Evolutionary conservation across 2,888 invertebrate species (phyloP), one percentile per base, ranked within the genome.

Genomic region (Polydrusus tereticollis): DNA sequence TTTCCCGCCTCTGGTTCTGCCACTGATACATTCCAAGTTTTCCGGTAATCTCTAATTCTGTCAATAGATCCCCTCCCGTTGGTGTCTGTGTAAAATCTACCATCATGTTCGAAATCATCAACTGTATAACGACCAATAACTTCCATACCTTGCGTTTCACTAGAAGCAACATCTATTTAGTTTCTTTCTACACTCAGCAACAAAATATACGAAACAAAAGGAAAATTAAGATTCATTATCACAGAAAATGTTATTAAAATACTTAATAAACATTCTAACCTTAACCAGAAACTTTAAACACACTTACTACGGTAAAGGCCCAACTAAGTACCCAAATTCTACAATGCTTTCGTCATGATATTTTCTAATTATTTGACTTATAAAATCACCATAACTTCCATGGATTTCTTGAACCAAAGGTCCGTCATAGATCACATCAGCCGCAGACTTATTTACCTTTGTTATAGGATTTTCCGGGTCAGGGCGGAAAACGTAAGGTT

Each of bases 1-100:
- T 99, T 99, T 0, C 92, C 94, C 0, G 96, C 87, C 0, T 95
- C 85, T 0, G 90, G 89, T 83, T 98, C 97, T 0, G 87, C 85
- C 12, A 94, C 79, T 0, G 89, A 86, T 0, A 92, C 73, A 14
- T 89, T 87, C 90, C 93, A 98, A 0, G 94, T 92, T 0, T 94
- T 92, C 12, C 97, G 86, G 70, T 88, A 86, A 80, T 90, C 87
- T 70, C 89, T 87, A 5, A 83, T 85, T 73, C 93, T 83, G 79
- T 87, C 86, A 76, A 93, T 85, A 84, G 91, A 88, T 83, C 93
- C 91, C 14, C 94, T 84, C 0, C 93, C 92, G 82, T 94, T 94
- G 12, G 93, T 89, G 85, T 95, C 94, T 0, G 94, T 94, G 84
- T 88, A 93, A 84, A 94, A 94, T 0, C 82, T 66, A 29, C 52